Evolutionary conservation across 2,888 invertebrate species (phyloP).

Genomic region (Cephus runcator): DNA sequence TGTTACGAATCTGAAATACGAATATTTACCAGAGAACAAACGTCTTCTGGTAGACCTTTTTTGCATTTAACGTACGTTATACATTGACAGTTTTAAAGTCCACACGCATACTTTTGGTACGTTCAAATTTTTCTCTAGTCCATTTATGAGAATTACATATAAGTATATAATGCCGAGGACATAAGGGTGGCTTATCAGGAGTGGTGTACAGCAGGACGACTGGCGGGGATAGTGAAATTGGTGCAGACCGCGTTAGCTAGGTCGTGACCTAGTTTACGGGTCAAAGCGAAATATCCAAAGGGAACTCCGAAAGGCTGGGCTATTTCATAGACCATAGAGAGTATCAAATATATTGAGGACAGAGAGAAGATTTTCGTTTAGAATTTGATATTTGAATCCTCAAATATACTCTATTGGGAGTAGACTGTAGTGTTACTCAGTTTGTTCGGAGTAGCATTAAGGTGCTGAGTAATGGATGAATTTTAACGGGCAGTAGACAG

Average conservation of each 20-base stretch:
- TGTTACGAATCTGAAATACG: not conserved
- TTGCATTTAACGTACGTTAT: no score
- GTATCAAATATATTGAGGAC: not conserved
- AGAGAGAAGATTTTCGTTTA: not conserved
- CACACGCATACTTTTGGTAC: no score
- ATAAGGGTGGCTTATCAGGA: not conserved
- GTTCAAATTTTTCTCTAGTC: not conserved
- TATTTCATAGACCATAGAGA: not conserved
- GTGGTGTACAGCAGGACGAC: not conserved
- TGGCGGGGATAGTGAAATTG: constrained; percentile 27
- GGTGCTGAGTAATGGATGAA: not conserved
- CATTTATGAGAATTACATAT: not conserved
- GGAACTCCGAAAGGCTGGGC: not conserved
- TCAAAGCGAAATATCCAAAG: not conserved
- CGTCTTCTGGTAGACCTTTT: not conserved
- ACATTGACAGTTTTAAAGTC: not conserved
- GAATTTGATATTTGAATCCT: not conserved
- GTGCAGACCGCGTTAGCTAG: constrained; percentile 33
- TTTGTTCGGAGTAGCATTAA: not conserved
- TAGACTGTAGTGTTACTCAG: not conserved
- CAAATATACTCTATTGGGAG: not conserved
- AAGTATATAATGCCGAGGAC: not conserved
- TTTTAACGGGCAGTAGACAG: not conserved
- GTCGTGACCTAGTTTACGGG: constrained; percentile 44
- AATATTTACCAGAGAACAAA: not conserved